These are phyloP conservation scores for Calameuta filiformis DNA, from an alignment of 2,888 invertebrate species.

Conservation along the genomic window DNA sequence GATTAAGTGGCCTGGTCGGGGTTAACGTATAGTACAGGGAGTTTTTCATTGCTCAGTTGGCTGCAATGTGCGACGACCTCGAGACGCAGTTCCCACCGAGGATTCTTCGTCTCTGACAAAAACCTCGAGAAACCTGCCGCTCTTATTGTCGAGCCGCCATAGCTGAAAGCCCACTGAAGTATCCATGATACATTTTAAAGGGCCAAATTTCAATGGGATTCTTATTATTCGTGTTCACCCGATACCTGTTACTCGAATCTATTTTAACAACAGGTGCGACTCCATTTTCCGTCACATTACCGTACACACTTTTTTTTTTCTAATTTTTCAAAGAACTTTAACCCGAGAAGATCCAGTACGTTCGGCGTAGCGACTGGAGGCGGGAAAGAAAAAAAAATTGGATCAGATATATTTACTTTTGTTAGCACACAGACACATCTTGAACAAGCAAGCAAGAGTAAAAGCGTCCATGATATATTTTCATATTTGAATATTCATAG, in stretches of 20 bases:
- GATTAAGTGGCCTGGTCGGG: constrained; percentile 40
- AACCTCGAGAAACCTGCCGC: not conserved
- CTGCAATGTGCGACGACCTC: constrained; percentile 49
- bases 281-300: not conserved
- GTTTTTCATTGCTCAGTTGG: constrained; percentile 35
- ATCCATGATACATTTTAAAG: not conserved
- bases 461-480: not conserved
- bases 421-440: not conserved
- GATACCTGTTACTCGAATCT: not conserved
- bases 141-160: not conserved
- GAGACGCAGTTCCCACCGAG: constrained; percentile 4
- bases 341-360: not conserved
- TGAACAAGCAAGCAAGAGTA: not conserved
- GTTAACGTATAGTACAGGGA: constrained; percentile 31
- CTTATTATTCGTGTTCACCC: not conserved
- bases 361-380: not conserved
- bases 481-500: not conserved
- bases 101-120: constrained; percentile 4
- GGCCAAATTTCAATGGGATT: not conserved
- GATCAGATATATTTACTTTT: not conserved
- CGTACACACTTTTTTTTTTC: not conserved
- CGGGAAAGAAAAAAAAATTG: not conserved
- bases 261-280: not conserved
- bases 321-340: not conserved
- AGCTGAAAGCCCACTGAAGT: not conserved